phyloP scores from a whole-genome alignment of 2,797 vertebrate species.

The Taeniopygia guttata region DNA sequence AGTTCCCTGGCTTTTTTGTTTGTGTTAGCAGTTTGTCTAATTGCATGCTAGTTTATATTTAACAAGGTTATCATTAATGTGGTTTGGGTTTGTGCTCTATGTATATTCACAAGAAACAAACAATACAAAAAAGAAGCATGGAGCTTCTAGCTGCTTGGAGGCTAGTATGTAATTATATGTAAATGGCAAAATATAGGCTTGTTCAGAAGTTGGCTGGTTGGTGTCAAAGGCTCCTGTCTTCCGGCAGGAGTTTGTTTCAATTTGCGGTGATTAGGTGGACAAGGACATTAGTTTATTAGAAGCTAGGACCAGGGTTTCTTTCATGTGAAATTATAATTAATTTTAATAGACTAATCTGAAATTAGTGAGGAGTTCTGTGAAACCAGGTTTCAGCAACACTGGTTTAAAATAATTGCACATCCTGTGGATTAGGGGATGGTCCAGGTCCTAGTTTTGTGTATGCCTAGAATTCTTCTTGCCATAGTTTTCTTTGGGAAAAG shows the following conservation, averaged over 20 bases:
- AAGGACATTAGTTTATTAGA: neutral
- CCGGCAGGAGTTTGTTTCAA: neutral
- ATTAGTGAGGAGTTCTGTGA: neutral
- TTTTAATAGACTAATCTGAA: neutral
- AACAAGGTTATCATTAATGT: constrained; percentile 64
- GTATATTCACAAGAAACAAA: constrained; percentile 24
- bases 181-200: neutral
- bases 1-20: constrained; percentile 49
- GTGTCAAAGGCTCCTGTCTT: neutral
- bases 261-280: neutral
- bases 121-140: neutral
- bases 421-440: neutral
- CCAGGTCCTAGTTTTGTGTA: neutral
- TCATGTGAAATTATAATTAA: neutral
- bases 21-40: constrained; percentile 64
- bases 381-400: neutral
- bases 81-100: constrained; percentile 51
- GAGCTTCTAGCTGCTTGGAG: neutral
- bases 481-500: neutral
- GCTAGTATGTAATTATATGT: neutral
- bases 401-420: neutral
- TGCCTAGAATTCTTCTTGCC: neutral
- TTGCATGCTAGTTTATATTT: constrained; percentile 63
- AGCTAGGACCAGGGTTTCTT: neutral
- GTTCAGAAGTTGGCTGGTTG: neutral